Evolutionary conservation across 37 sponge, comb jelly and placozoan species (phyloP).

Genomic region (Ephydatia muelleri): DNA sequence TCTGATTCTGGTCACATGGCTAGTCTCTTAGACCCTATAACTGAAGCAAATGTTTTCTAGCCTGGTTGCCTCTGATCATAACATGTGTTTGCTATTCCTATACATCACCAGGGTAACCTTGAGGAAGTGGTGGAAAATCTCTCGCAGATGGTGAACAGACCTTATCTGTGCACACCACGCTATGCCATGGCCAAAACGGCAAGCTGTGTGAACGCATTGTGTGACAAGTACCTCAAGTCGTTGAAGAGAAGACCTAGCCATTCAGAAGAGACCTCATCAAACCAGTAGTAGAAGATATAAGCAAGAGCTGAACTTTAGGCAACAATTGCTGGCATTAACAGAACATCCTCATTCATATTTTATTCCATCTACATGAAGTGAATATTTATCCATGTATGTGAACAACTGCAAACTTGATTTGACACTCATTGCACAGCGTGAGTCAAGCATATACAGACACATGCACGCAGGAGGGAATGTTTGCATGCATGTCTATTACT

Average conservation of each 20-base stretch:
- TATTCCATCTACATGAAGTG: background rate
- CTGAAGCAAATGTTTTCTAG: too few species aligned
- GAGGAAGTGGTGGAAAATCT: slow-evolving; percentile 78
- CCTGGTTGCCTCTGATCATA: too few species aligned
- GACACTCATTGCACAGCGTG: too few species aligned
- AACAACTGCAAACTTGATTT: too few species aligned
- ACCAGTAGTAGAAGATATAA: background rate
- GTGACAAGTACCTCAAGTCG: slow-evolving; percentile 34
- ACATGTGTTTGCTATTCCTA: background rate
- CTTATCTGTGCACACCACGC: slow-evolving; percentile 74
- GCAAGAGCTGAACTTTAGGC: background rate
- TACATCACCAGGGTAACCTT: slow-evolving; percentile 45
- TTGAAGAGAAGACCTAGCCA: slow-evolving; percentile 26
- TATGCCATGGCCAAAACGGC: slow-evolving; percentile 54
- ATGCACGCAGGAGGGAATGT: too few species aligned
- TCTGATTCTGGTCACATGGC: too few species aligned
- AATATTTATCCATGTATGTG: too few species aligned
- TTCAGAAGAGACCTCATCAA: background rate
- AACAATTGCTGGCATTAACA: background rate
- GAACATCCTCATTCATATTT: background rate
- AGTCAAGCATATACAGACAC: too few species aligned
- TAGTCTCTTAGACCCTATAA: too few species aligned
- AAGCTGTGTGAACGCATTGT: slow-evolving; percentile 28
- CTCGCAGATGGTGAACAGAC: slow-evolving; percentile 72
- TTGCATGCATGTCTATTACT: too few species aligned